Percentiles rank a stretch among this genome's conserved stretches.
These are phyloP conservation scores for Ecdyonurus torrentis DNA, from an alignment of 2,888 invertebrate species.

Conservation along the genomic window DNA sequence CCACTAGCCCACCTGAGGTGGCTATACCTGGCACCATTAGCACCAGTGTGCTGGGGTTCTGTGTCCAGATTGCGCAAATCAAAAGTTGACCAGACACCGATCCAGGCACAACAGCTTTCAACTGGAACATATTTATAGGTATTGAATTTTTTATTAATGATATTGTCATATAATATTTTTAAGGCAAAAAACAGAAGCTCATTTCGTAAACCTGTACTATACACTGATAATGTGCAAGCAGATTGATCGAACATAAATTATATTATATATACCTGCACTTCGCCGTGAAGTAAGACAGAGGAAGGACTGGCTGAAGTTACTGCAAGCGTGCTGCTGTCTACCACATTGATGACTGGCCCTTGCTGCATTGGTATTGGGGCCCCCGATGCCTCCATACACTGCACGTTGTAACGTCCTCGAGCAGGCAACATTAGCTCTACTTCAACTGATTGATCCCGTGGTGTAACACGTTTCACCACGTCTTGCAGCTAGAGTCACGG, in stretches of 20 bases:
- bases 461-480: not conserved
- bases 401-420: slow-evolving; percentile 4
- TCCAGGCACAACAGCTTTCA: slow-evolving; percentile 7
- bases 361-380: not conserved
- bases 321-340: slow-evolving; percentile 9
- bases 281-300: slow-evolving; percentile 2
- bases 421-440: not conserved
- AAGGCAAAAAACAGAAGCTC: too few species aligned
- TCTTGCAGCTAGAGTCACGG: too few species aligned
- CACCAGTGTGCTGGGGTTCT: not conserved
- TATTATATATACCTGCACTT: slow-evolving; percentile 7
- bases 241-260: too few species aligned
- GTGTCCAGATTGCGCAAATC: slow-evolving; percentile 9
- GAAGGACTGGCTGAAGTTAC: slow-evolving; percentile 3
- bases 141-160: too few species aligned
- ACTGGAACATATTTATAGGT: not conserved
- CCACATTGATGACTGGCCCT: slow-evolving; percentile 2
- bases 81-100: slow-evolving; percentile 3
- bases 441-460: not conserved
- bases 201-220: too few species aligned
- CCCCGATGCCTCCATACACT: not conserved
- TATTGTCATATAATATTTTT: too few species aligned
- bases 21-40: not conserved
- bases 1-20: slow-evolving; percentile 7
- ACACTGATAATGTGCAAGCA: too few species aligned